Percentiles rank a stretch among this genome's conserved stretches.
Conservation (phyloP, 2,797 vertebrate genomes). For the Erethizon dorsatum region DNA sequence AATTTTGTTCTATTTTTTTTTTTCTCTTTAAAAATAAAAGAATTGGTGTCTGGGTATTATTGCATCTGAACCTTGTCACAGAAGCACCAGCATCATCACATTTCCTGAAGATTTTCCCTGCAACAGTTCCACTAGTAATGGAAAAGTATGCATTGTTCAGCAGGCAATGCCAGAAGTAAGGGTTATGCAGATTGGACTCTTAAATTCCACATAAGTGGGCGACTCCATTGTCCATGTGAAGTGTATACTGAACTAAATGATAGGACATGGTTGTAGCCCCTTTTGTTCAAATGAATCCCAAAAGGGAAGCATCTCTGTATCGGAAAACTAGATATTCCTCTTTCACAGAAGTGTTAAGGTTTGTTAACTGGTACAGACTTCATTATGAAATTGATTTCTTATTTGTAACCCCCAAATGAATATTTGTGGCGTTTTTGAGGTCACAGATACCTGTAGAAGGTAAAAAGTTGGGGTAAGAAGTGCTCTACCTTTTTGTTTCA, state of each 20-base stretch:
- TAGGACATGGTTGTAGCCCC: neutral
- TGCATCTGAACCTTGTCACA: neutral
- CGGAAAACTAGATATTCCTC: neutral
- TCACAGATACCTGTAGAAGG: neutral
- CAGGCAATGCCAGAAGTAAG: neutral
- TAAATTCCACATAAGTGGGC: neutral
- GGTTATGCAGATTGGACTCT: neutral
- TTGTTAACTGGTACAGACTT: neutral
- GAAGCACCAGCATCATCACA: neutral
- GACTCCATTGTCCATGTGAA: neutral
- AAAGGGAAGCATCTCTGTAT: neutral
- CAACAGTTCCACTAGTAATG: neutral
- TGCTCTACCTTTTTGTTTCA: neutral
- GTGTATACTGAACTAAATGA: neutral
- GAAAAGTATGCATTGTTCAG: slow-evolving; percentile 35
- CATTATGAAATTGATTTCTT: neutral
- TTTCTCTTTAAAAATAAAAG: too few relatives aligned
- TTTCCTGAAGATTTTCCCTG: neutral
- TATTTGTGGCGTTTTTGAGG: neutral
- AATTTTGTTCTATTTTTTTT: too few relatives aligned
- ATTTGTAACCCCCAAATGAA: neutral
- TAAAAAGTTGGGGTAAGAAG: neutral
- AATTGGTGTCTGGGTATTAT: neutral
- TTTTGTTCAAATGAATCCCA: neutral
- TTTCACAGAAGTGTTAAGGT: neutral